phyloP scores from a whole-genome alignment of 2,888 invertebrate genomes.

The Dromius quadrimaculatus region DNA sequence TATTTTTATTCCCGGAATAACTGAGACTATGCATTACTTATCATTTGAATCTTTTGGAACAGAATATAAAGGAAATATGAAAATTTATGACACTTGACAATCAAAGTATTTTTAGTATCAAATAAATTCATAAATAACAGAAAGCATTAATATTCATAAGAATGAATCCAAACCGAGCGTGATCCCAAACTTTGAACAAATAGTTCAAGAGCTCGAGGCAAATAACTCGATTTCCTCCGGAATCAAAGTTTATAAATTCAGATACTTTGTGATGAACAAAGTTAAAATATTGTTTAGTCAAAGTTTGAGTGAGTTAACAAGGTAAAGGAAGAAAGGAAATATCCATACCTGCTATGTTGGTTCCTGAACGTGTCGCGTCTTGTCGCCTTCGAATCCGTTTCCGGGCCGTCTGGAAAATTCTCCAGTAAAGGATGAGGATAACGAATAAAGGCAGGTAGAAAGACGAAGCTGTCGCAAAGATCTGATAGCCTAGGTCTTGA shows the following conservation, averaged over 20 bases:
- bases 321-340: not conserved
- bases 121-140: too few species aligned
- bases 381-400: conserved; percentile 83
- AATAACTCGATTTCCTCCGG: conserved; percentile 12
- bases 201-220: conserved; percentile 20
- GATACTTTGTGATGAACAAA: conserved; percentile 26
- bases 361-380: conserved; percentile 59
- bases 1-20: too few species aligned
- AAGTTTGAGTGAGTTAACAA: too few species aligned
- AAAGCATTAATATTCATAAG: conserved; percentile 34
- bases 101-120: too few species aligned
- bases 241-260: conserved; percentile 31
- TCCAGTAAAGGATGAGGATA: conserved; percentile 90
- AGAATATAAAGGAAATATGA: too few species aligned
- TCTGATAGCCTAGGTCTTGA: conserved; percentile 86
- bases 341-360: conserved; percentile 38
- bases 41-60: too few species aligned
- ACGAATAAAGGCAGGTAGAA: conserved; percentile 91
- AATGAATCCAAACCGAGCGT: not conserved
- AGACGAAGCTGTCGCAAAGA: conserved; percentile 91
- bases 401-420: conserved; percentile 90
- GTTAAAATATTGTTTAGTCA: conserved; percentile 18
- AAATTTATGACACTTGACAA: too few species aligned
- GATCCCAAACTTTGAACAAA: conserved; percentile 7
- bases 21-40: too few species aligned